Evolutionary conservation across 2,888 invertebrate species (phyloP).

Genomic region (Arctia plantaginis): DNA sequence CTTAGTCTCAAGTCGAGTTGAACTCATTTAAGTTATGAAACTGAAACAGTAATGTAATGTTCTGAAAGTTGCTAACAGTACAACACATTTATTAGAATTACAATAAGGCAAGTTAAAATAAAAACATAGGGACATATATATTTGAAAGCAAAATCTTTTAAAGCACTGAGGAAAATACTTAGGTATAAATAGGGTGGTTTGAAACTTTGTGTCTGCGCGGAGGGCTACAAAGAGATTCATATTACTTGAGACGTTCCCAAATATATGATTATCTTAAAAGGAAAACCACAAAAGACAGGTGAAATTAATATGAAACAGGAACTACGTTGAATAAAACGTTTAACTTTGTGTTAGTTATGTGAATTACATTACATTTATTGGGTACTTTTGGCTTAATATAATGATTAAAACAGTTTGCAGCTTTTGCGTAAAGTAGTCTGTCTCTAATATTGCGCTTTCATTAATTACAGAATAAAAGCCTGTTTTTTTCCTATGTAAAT

Average conservation of each 20-base stretch:
- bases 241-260: background rate
- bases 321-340: background rate
- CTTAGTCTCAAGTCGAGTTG: background rate
- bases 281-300: background rate
- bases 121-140: background rate
- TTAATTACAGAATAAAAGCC: too few species aligned
- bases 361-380: background rate
- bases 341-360: background rate
- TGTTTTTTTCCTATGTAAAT: too few species aligned
- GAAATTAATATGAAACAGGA: background rate
- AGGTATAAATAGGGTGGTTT: background rate
- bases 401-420: background rate
- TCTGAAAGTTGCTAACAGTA: background rate
- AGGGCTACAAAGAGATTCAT: conserved; percentile 4
- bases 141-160: background rate
- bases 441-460: background rate
- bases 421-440: background rate
- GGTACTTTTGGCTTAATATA: too few species aligned
- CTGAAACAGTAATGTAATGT: background rate
- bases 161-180: background rate
- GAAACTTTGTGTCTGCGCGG: background rate
- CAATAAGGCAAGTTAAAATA: background rate
- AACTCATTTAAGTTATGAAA: background rate
- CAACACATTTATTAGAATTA: background rate
- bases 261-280: background rate